A percentile compares a stretch with the other conserved stretches of the same genome.
phyloP scores from a whole-genome alignment of 2,113 vertebrate species.

The Passerina amoena region DNA sequence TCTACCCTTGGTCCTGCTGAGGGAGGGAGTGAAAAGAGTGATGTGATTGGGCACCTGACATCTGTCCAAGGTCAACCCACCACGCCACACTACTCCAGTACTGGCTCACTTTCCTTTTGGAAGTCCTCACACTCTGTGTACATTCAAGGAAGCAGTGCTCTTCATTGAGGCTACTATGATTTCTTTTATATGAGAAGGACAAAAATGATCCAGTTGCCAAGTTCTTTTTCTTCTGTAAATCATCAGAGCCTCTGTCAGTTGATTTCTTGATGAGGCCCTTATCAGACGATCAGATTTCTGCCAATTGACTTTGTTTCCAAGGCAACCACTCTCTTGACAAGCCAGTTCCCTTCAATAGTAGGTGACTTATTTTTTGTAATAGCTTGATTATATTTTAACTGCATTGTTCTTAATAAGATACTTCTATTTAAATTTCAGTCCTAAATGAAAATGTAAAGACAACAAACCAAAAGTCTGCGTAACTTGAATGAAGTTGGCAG shows the following conservation, averaged over 20 bases:
- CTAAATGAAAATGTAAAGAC: background rate
- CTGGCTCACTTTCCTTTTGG: background rate
- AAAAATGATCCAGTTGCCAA: background rate
- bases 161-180: background rate
- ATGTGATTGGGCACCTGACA: rapidly evolving
- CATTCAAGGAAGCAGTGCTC: background rate
- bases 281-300: conserved; percentile 46
- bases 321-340: conserved; percentile 49
- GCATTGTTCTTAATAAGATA: conserved; percentile 3
- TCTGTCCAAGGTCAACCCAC: background rate
- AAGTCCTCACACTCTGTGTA: background rate
- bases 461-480: background rate
- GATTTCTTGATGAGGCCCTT: conserved; percentile 42
- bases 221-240: conserved; percentile 13
- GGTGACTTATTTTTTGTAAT: conserved; percentile 48
- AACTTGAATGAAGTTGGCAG: background rate
- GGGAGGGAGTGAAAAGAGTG: no score
- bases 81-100: background rate
- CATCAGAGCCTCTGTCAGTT: conserved; percentile 16
- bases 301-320: conserved; percentile 62
- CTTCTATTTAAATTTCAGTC: background rate
- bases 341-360: conserved; percentile 45
- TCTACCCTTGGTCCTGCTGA: background rate
- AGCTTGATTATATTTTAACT: conserved; percentile 45
- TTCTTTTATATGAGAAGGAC: background rate